Evolutionary conservation across 2,113 vertebrate genomes (phyloP).

Genomic region (Globicephala melas): DNA sequence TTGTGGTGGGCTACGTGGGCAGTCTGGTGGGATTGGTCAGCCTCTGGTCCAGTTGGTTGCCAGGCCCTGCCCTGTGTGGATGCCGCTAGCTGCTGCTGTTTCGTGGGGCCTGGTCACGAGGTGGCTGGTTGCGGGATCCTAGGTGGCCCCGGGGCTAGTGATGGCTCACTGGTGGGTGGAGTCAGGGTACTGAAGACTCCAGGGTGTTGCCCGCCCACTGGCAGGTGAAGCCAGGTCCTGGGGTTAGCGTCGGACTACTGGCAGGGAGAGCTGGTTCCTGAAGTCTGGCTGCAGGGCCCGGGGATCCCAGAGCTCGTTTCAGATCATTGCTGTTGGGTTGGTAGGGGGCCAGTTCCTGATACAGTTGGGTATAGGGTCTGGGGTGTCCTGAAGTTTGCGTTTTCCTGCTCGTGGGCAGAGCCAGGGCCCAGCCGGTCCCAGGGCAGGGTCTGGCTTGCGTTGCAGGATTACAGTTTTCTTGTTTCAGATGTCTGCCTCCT

Average conservation of each 20-base stretch:
- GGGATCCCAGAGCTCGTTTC: not conserved
- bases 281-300: not conserved
- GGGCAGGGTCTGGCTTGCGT: not conserved
- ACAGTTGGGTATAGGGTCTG: not conserved
- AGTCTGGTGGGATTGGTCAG: not conserved
- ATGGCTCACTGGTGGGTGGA: not conserved
- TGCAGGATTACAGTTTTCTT: not conserved
- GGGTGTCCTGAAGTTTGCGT: not conserved
- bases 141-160: not conserved
- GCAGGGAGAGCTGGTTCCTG: not conserved
- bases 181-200: not conserved
- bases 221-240: not conserved
- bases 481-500: not conserved
- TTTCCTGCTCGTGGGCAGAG: not conserved
- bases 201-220: no score
- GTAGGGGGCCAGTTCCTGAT: not conserved
- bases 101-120: accelerated
- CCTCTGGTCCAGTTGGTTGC: not conserved
- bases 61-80: not conserved
- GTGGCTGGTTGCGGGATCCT: not conserved
- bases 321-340: not conserved
- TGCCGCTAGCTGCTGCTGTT: not conserved
- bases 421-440: not conserved
- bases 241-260: not conserved
- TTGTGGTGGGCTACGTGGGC: not conserved